These are phyloP conservation scores for Catostomus latipinnis DNA, from an alignment of 2,797 vertebrate genomes.

Conservation along the genomic window DNA sequence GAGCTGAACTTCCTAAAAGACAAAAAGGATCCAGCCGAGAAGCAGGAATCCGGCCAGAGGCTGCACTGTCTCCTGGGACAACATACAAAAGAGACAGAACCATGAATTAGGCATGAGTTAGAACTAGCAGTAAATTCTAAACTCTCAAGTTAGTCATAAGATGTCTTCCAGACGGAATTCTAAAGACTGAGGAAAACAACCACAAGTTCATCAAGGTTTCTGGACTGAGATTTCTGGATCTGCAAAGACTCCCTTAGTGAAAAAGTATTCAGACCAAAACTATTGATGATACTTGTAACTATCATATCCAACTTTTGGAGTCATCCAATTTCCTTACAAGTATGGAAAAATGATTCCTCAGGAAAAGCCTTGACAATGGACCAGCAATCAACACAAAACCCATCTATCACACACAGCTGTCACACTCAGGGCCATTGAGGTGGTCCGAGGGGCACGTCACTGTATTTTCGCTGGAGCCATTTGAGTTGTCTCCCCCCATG, in stretches of 20 bases:
- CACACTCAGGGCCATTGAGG: constrained; percentile 7
- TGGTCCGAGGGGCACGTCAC: not conserved
- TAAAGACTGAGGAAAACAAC: not conserved
- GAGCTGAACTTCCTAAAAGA: constrained; percentile 21
- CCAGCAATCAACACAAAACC: not conserved
- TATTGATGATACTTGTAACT: too few species aligned
- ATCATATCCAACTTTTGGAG: too few species aligned
- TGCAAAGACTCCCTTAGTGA: too few species aligned
- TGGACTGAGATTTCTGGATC: not conserved
- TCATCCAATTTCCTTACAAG: not conserved
- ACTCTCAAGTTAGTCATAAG: not conserved
- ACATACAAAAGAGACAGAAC: not conserved
- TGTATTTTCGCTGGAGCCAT: not conserved
- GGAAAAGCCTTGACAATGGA: constrained; percentile 27
- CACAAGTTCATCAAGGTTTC: not conserved
- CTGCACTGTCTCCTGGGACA: not conserved
- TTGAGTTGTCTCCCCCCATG: not conserved
- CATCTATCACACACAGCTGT: constrained; percentile 23
- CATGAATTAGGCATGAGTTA: not conserved
- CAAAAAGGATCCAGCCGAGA: constrained; percentile 17
- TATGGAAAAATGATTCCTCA: constrained; percentile 14
- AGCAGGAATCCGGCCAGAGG: constrained; percentile 1
- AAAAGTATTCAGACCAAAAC: too few species aligned
- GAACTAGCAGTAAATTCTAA: not conserved
- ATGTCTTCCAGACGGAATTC: not conserved